Conservation (phyloP, 1,140 invertebrate genomes). For the Bombus superbus region DNA sequence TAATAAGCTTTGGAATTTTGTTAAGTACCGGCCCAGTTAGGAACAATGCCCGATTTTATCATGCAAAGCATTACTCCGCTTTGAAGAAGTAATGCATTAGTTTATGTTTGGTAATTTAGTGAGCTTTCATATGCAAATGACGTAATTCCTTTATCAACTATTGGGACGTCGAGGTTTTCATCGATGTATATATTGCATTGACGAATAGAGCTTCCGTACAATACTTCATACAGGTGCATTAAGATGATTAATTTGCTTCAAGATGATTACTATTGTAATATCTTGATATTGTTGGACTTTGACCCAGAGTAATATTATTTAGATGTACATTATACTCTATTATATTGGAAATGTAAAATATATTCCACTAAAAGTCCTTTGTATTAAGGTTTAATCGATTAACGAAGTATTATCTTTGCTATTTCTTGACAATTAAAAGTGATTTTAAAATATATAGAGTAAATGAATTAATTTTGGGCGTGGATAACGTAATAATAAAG, state of each 20-base stretch:
- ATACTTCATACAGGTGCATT: neutral
- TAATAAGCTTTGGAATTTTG: neutral
- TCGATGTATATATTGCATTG: neutral
- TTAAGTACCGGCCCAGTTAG: neutral
- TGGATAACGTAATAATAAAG: neutral
- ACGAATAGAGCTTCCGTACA: neutral
- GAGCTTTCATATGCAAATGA: neutral
- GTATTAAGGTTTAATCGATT: neutral
- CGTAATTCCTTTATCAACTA: neutral
- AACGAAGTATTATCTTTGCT: neutral
- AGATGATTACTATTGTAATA: neutral
- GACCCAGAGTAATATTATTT: neutral
- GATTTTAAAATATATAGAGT: neutral
- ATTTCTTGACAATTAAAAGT: neutral
- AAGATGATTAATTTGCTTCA: neutral
- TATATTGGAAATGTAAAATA: too few species aligned
- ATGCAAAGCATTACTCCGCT: neutral
- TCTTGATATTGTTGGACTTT: neutral
- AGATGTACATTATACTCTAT: neutral
- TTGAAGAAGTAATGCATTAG: neutral
- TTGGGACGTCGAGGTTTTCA: neutral
- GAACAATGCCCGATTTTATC: neutral
- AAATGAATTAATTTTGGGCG: neutral
- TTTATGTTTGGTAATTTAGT: neutral
- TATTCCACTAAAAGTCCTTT: neutral